A percentile compares a stretch with the other conserved stretches of the same genome.
These are phyloP conservation scores for Apotomis betuletana DNA, from an alignment of 2,888 invertebrate species.

Conservation along the genomic window DNA sequence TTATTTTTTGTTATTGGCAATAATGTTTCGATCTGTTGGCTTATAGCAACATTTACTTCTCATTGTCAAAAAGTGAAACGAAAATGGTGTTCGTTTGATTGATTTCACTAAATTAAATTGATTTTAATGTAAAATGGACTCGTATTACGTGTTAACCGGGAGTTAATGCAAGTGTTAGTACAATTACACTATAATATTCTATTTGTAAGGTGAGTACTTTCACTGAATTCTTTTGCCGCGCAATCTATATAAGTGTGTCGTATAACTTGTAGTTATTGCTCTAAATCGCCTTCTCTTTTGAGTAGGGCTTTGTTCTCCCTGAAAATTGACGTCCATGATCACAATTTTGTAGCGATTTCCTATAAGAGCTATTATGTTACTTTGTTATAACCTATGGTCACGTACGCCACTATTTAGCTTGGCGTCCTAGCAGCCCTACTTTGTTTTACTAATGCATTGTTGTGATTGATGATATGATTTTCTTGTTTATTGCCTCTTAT, in stretches of 20 bases:
- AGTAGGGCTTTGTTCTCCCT: neutral
- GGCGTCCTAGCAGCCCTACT: constrained; percentile 31
- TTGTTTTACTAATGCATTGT: constrained; percentile 25
- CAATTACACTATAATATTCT: constrained; percentile 38
- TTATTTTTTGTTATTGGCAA: neutral
- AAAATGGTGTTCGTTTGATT: constrained; percentile 50
- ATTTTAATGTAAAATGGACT: constrained; percentile 43
- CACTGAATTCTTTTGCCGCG: constrained; percentile 59
- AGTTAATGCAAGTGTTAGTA: constrained; percentile 37
- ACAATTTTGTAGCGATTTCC: neutral
- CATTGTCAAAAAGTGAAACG: constrained; percentile 43
- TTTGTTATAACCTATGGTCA: constrained; percentile 34
- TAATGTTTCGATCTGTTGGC: neutral
- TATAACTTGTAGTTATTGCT: constrained; percentile 31
- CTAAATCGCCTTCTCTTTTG: constrained; percentile 15
- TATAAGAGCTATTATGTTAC: neutral
- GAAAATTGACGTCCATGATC: neutral
- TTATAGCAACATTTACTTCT: constrained; percentile 29
- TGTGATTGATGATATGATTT: constrained; percentile 20
- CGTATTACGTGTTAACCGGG: constrained; percentile 20
- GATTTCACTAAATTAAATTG: constrained; percentile 41
- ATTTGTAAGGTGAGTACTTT: constrained; percentile 43
- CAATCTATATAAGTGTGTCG: constrained; percentile 56
- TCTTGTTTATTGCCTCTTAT: constrained; percentile 5
- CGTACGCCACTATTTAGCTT: constrained; percentile 33